A percentile compares a stretch with the other conserved stretches of the same genome.
Conservation (phyloP, 2,113 vertebrate species). For the Varanus komodoensis region DNA sequence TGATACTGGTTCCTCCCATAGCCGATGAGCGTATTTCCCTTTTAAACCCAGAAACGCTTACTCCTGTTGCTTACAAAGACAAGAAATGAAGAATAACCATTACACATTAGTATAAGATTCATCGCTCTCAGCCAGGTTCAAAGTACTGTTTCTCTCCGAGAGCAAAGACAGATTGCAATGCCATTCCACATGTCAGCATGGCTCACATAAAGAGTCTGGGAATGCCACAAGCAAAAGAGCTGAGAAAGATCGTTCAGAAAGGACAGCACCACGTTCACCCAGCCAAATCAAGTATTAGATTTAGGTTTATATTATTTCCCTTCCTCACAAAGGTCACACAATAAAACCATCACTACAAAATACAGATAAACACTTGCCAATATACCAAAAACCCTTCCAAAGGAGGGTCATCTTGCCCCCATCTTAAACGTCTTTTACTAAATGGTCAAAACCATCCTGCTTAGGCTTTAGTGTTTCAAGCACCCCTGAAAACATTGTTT, state of each 20-base stretch:
- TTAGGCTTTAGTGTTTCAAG: too few relatives aligned
- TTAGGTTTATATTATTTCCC: too few relatives aligned
- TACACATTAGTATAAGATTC: slow-evolving; percentile 14
- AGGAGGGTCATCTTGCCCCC: not conserved
- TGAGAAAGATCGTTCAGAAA: slow-evolving; percentile 45
- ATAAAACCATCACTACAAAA: too few relatives aligned
- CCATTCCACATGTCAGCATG: not conserved
- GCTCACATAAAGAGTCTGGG: slow-evolving; percentile 36
- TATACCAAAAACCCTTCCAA: too few relatives aligned
- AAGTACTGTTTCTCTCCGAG: slow-evolving; percentile 32
- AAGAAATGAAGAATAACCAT: slow-evolving; percentile 28
- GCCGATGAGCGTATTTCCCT: slow-evolving; percentile 25
- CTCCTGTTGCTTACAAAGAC: not conserved
- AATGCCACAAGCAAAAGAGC: slow-evolving; percentile 17
- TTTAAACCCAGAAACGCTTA: slow-evolving; percentile 3
- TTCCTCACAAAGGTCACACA: too few relatives aligned
- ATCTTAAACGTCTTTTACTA: not conserved
- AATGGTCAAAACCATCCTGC: not conserved
- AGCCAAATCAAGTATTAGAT: not conserved
- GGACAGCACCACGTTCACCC: slow-evolving; percentile 39
- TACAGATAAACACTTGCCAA: too few relatives aligned
- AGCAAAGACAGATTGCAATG: slow-evolving; percentile 37
- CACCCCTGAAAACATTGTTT: too few relatives aligned
- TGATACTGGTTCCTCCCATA: slow-evolving; percentile 34
- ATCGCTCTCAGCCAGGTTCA: slow-evolving; percentile 25